Evolutionary conservation across 2,888 invertebrate genomes (phyloP), one percentile per base, ranked within the genome.

Genomic region (Frankliniella intonsa): DNA sequence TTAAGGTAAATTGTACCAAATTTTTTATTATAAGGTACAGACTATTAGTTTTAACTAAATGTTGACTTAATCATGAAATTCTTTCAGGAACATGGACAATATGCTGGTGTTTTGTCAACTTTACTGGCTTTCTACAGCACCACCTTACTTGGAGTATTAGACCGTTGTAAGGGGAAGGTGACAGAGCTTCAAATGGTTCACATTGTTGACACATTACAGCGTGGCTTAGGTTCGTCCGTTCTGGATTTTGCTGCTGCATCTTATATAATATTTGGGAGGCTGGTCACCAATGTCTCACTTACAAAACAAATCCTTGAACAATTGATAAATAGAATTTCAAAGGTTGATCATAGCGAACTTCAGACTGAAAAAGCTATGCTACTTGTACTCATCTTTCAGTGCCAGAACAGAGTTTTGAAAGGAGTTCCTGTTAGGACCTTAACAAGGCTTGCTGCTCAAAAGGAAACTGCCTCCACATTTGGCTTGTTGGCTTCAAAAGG

Each of bases 101-200:
- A 91, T 83, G 91, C 93, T 0, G 88, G 90, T 69, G 69, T 25
- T 9, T 76, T 76, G 69, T 89, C 91, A 69, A 92, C 94, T 0
- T 90, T 95, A 2, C 93, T 94, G 86, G 94, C 94, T 12, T 97
- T 97, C 88, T 96, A 94, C 86, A 93, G 94, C 81, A 92, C 94
- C 19, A 91, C 93, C 0, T 89, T 94, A 0, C 90, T 94, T 62
- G 95, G 95, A 7, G 91, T 92, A 55, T 89, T 95, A 17, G 92
- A 94, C 83, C 89, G 90, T 65, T 88, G 89, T 0, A 86, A 89
- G 79, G 84, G 84, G 50, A 87, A 87, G 82, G 86, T 93, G 11
- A 89, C 91, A 81, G 93, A 94, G 86, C 87, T 91, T 83, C 91
- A 95, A 82, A 87, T 97, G 2, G 90, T 91, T 80, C 90, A 92